Evolutionary conservation across 2,797 vertebrate genomes (phyloP).

Genomic region (Danio tinwini): DNA sequence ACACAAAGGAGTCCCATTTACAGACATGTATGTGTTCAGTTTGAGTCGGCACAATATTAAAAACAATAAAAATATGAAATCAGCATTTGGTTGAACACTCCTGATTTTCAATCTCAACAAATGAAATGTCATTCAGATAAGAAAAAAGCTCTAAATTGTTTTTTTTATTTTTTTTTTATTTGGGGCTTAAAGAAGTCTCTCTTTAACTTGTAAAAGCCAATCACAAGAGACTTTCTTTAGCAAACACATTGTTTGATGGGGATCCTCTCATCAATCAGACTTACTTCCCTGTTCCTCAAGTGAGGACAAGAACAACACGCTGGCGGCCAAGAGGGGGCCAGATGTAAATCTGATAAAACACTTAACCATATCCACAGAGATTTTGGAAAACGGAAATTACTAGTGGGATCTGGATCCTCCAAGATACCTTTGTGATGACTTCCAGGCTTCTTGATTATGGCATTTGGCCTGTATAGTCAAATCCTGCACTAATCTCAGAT

Average conservation of each 20-base stretch:
- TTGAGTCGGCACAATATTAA: no score
- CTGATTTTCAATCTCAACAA: no score
- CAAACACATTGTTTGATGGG: constrained; percentile 1
- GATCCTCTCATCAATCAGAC: constrained; percentile 7
- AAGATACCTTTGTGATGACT: constrained; percentile 9
- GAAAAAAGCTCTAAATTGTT: no score
- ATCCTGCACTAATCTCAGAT: neutral
- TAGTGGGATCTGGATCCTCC: neutral
- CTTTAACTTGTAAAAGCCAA: neutral
- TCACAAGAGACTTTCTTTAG: neutral
- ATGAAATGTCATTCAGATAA: no score
- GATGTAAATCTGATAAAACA: neutral
- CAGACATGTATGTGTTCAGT: neutral
- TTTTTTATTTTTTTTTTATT: no score
- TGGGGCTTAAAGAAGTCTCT: no score
- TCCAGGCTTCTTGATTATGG: neutral
- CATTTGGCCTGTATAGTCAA: neutral
- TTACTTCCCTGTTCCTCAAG: constrained; percentile 8
- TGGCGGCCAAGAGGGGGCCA: neutral
- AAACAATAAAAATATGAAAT: no score
- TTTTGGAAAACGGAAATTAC: neutral
- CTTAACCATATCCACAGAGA: neutral
- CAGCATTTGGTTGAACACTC: no score
- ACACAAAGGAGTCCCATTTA: no score
- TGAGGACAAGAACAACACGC: neutral